Evolutionary conservation across 2,888 invertebrate species (phyloP), one percentile per base, ranked within the genome.

Genomic region (Micropterix aruncella): DNA sequence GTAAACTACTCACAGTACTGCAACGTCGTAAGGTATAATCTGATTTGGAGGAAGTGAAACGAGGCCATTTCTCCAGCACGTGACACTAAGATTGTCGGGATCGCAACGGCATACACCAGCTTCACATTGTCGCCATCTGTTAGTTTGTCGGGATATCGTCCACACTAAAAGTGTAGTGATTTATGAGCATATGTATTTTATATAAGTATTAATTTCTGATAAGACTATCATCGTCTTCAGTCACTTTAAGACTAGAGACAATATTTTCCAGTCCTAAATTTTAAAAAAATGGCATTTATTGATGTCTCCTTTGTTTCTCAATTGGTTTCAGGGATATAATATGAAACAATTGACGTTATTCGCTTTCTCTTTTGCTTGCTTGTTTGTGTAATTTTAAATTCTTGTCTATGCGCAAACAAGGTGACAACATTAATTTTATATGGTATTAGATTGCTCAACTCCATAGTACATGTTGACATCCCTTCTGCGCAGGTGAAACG

Each of bases 41-140:
- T 83, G 74, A 16, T 73, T 64, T 0, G 74, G 58, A 1, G 81
- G 79, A 7, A 84, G 64, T n/a, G 70, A 63, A 1, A 66, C 59
- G 7, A 83, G 60, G 1, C 74, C 73, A 37, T 73, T 69, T 47
- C 79, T 71, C 83, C 83, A 83, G 56, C 84, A 84, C 50, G 75
- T 80, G 18, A 83, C 60, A 1, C 77, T 74, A 44, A 74, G 75
- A 1, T 77, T 77, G 52, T 77, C 73, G 1, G 75, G 74, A 52
- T 75, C 70, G 53, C 83, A 83, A 46, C 74, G 74, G 53, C 83
- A 83, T 1, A 75, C 74, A 51, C 73, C 72, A 27, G 70, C 72
- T 45, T 80, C 77, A 43, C 77, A 72, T 53, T 74, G 72, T 53
- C 79, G 73, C 74, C 79, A 77, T 37, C 77, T 71, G 4, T 75